Percentiles rank a stretch among this genome's conserved stretches.
These are phyloP conservation scores for Xenopus tropicalis DNA, from an alignment of 2,113 vertebrate species.

Conservation along the genomic window DNA sequence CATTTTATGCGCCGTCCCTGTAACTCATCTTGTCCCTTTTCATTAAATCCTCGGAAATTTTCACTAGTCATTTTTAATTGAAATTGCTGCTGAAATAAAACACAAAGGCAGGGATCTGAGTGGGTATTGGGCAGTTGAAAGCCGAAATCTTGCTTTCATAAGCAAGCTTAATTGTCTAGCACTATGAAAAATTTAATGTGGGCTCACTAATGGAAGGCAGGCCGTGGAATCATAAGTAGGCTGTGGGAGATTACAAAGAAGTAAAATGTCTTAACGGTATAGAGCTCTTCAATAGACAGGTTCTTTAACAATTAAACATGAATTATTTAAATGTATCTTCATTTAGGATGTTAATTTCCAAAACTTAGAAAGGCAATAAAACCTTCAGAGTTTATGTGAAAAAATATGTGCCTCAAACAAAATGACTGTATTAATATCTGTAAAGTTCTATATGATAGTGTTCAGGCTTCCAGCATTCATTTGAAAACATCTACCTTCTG, in stretches of 20 bases:
- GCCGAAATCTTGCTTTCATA: conserved; percentile 36
- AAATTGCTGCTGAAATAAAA: conserved; percentile 33
- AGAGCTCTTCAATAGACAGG: conserved; percentile 26
- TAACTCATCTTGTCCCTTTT: conserved; percentile 36
- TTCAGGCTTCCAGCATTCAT: too few relatives aligned
- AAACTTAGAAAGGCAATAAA: too few relatives aligned
- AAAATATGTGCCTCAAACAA: too few relatives aligned
- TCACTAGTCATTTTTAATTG: conserved; percentile 43
- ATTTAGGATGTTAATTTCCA: too few relatives aligned
- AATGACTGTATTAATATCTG: too few relatives aligned
- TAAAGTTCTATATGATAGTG: too few relatives aligned
- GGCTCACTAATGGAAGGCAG: conserved; percentile 33
- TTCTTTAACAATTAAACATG: conserved; percentile 21
- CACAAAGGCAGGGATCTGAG: conserved; percentile 22
- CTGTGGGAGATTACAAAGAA: conserved; percentile 16
- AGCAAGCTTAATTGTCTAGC: conserved; percentile 39
- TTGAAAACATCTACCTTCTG: too few relatives aligned
- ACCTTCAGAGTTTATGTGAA: too few relatives aligned
- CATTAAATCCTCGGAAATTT: conserved; percentile 39
- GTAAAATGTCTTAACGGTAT: conserved; percentile 31
- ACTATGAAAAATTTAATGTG: conserved; percentile 39
- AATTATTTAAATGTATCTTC: not conserved
- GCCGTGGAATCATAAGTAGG: conserved; percentile 30
- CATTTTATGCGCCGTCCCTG: conserved; percentile 26
- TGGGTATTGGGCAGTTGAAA: conserved; percentile 31